Evolutionary conservation across 2,888 invertebrate species (phyloP).

Genomic region (Drosophila cognata): DNA sequence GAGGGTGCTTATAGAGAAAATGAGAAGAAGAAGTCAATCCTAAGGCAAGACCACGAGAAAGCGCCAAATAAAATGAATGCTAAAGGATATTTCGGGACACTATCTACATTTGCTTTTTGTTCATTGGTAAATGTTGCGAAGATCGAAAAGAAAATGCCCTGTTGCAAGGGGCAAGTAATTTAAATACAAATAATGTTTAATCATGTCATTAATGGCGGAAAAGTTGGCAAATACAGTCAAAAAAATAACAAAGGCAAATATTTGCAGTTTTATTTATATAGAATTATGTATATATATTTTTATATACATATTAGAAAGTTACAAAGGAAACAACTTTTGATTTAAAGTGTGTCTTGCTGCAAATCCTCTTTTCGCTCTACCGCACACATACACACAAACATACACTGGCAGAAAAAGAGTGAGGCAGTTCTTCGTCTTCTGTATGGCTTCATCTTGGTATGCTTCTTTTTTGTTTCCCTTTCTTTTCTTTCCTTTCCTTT

Average conservation of each 20-base stretch:
- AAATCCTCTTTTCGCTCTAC: constrained; percentile 58
- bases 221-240: background rate
- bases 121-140: background rate
- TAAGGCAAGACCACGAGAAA: background rate
- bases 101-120: background rate
- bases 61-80: constrained; percentile 33
- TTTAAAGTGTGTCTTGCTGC: constrained; percentile 78
- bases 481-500: constrained; percentile 48
- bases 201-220: background rate
- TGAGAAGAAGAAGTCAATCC: background rate
- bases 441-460: constrained; percentile 62
- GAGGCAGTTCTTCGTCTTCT: constrained; percentile 38
- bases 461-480: constrained; percentile 27
- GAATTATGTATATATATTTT: background rate
- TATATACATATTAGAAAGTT: constrained; percentile 45
- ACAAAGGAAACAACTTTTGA: constrained; percentile 72
- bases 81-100: constrained; percentile 7
- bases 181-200: background rate
- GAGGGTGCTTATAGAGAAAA: background rate
- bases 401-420: constrained; percentile 12
- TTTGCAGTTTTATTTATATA: background rate
- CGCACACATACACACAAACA: constrained; percentile 36
- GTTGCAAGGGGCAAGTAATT: background rate
- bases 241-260: constrained; percentile 1
- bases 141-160: background rate